Evolutionary conservation across 2,888 invertebrate species (phyloP), one percentile per base, ranked within the genome.

Genomic region (Iselma pallidipennis): DNA sequence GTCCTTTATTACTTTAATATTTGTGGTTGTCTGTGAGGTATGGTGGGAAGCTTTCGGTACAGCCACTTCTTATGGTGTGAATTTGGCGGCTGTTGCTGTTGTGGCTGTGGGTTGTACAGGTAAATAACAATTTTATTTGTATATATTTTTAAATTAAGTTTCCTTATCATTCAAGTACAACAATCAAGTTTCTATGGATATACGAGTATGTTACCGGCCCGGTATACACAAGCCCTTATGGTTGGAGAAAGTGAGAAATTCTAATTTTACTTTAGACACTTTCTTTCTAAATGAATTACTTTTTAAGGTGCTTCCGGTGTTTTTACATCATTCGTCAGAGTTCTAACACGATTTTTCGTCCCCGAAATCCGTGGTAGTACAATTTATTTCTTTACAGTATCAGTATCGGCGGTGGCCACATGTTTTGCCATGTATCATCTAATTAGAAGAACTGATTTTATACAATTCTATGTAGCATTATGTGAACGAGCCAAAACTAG

Each of bases 171-270:
- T 77, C 48, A 76, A 85, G 91, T 96, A 60, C 96, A 96, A 81
- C 96, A 96, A 79, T 95, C 95, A 0, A 95, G 95, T 76, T 96
- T 95, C 82, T 96, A 96, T 78, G 96, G 96, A 2, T 95, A 94
- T 79, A 94, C 95, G 1, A 94, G 95, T 63, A 95, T 95, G 89
- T 83, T 96, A 65, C 96, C 96, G 21, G 89, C 91, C 66, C 84
- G 91, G 67, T 96, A 95, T 76, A 96, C 95, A 0, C 95, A 96
- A 80, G 95, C 96, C 29, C 94, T 96, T 1, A 96, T 96, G 96
- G 92, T 92, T 4, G 96, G 96, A 62, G 96, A 96, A 86, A 96
- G 95, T 91, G 84, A 86, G 71, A 63, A 55, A 42, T 0, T 49
- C 49, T 49, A 16, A 48, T 63, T 54, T 57, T 51, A 19, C 54